These are phyloP conservation scores for Leucozona laternaria DNA, from an alignment of 2,888 invertebrate genomes.

Conservation along the genomic window DNA sequence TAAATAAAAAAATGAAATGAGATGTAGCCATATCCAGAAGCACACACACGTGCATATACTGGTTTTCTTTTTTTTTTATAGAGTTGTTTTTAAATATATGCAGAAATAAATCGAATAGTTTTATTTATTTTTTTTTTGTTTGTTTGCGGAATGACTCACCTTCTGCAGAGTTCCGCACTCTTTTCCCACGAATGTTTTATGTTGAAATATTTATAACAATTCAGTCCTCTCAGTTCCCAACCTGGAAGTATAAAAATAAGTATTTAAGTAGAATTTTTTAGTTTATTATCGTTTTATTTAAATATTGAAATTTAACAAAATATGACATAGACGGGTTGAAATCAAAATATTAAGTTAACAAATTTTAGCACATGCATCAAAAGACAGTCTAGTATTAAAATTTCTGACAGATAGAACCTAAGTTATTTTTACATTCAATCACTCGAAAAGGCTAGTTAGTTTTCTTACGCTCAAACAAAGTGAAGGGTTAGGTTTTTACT, in stretches of 20 bases:
- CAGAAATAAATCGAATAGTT: constrained; percentile 20
- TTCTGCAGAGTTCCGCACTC: constrained; percentile 96
- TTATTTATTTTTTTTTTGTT: background rate
- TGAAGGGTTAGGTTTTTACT: too few species aligned
- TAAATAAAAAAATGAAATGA: background rate
- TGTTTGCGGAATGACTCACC: constrained; percentile 86
- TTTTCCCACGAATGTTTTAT: constrained; percentile 98
- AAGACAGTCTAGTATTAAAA: too few species aligned
- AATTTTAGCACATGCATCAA: too few species aligned
- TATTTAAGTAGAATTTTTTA: too few species aligned
- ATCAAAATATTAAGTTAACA: too few species aligned
- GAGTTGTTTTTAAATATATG: constrained; percentile 27
- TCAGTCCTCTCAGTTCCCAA: constrained; percentile 95
- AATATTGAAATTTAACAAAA: too few species aligned
- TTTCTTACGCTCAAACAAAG: too few species aligned
- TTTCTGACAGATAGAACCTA: too few species aligned
- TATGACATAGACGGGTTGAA: too few species aligned
- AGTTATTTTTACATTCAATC: too few species aligned
- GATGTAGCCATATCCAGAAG: constrained; percentile 32
- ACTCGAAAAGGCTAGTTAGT: too few species aligned
- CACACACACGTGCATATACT: constrained; percentile 46
- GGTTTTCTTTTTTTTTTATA: constrained; percentile 31
- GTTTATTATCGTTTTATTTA: too few species aligned
- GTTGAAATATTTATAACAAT: constrained; percentile 98
- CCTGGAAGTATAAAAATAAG: constrained; percentile 86